Evolutionary conservation across 2,888 invertebrate genomes (phyloP).

Genomic region (Agrotis clavis): DNA sequence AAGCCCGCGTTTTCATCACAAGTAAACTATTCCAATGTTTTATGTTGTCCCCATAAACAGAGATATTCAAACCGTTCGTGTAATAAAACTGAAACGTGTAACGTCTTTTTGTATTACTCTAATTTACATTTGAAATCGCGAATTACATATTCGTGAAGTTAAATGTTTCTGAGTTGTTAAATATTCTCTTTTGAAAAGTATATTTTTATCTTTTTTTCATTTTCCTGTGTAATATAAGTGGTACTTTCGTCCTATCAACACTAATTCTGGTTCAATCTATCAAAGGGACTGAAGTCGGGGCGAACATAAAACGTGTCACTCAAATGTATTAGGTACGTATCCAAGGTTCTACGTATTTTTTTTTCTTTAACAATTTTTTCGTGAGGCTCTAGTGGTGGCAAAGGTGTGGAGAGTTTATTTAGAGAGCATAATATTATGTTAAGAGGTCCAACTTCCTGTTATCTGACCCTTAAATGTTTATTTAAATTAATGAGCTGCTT

Average conservation of each 20-base stretch:
- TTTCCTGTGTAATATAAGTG: slow-evolving; percentile 26
- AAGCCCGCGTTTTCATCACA: slow-evolving; percentile 50
- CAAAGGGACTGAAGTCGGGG: slow-evolving; percentile 33
- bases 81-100: slow-evolving; percentile 37
- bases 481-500: neutral
- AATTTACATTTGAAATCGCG: slow-evolving; percentile 37
- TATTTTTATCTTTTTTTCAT: slow-evolving; percentile 11
- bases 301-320: slow-evolving; percentile 59
- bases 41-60: slow-evolving; percentile 50
- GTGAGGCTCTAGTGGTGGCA: slow-evolving; percentile 7
- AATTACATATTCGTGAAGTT: slow-evolving; percentile 31
- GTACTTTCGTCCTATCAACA: slow-evolving; percentile 23
- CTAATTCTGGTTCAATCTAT: slow-evolving; percentile 59
- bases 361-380: slow-evolving; percentile 34
- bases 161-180: slow-evolving; percentile 24
- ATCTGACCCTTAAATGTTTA: neutral
- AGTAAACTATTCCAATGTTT: slow-evolving; percentile 51
- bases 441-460: slow-evolving; percentile 28
- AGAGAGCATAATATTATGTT: slow-evolving; percentile 41
- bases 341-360: slow-evolving; percentile 34
- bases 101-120: slow-evolving; percentile 19
- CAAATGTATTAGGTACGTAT: slow-evolving; percentile 48
- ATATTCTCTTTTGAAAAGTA: slow-evolving; percentile 31
- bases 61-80: slow-evolving; percentile 31
- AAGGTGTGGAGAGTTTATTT: slow-evolving; percentile 35